These are phyloP conservation scores for Drosophila guanche DNA, from an alignment of 1,140 invertebrate genomes.

Conservation along the genomic window DNA sequence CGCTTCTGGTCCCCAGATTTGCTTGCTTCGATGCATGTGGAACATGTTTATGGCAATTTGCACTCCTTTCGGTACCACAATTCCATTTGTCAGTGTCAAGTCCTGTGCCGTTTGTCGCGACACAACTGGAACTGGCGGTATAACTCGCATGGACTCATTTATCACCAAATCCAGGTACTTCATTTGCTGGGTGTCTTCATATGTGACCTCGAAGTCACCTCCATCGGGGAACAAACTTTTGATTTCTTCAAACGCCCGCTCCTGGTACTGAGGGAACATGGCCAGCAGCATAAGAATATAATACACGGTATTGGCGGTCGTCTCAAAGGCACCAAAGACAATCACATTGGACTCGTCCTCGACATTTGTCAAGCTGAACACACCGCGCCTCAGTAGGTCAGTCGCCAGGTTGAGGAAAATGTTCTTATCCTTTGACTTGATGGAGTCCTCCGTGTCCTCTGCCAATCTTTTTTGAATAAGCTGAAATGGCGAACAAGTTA, in stretches of 20 bases:
- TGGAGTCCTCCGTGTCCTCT: constrained; percentile 19
- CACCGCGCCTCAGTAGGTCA: constrained; percentile 57
- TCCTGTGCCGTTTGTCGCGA: constrained; percentile 63
- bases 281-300: constrained; percentile 69
- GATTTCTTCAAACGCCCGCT: constrained; percentile 86
- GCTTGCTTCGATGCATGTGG: constrained; percentile 66
- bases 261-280: constrained; percentile 84
- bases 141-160: constrained; percentile 86
- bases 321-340: constrained; percentile 78
- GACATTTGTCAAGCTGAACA: constrained; percentile 68
- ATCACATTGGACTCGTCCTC: constrained; percentile 75
- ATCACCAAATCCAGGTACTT: constrained; percentile 87
- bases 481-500: constrained; percentile 9
- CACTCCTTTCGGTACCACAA: constrained; percentile 55
- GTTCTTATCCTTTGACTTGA: constrained; percentile 47
- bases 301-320: constrained; percentile 70
- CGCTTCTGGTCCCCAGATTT: constrained; percentile 71
- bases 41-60: constrained; percentile 62
- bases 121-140: constrained; percentile 73
- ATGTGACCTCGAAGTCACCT: constrained; percentile 83
- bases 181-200: constrained; percentile 86
- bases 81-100: constrained; percentile 52
- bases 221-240: constrained; percentile 85
- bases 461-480: constrained; percentile 57
- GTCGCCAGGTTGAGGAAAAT: constrained; percentile 67